Evolutionary conservation across 2,888 invertebrate genomes (phyloP), one percentile per base, ranked within the genome.

Genomic region (Aquatica leii): DNA sequence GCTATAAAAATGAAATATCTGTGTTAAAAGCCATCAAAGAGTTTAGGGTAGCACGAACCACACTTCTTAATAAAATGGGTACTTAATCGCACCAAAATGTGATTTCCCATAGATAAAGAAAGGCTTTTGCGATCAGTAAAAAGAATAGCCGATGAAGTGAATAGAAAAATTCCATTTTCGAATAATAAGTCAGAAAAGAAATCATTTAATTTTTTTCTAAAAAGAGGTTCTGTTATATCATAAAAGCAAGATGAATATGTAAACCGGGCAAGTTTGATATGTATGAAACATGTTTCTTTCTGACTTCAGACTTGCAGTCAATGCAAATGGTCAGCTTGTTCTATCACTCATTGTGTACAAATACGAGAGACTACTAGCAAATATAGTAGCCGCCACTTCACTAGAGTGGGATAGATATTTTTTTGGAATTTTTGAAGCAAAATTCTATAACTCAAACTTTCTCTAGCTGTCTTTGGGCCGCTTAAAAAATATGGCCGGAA

Each of bases 41-140:
- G 50, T 51, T 15, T 15, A 2, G 31, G 2, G 50, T 51, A 11
- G 15, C 50, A 37, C 49, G 24, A 11, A 49, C 24, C 21, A 49
- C 12, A 12, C 24, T 49, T 24, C 24, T n/a, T 24, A 49, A 49
- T 12, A 51, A 15, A 51, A 14, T 51, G 34, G 50, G 5, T 51
- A 0, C 1, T 34, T 31, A 34, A 34, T 15, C 34, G 50, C 12
- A 34, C 50, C 20, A 51, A 51, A 34, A 51, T 34, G 34, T 31
- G 50, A 51, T 51, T 51, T 51, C 50, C 34, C 15, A 51, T 51
- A 5, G 21, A 51, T 51, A 34, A 51, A 51, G 50, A 51, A 34
- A 34, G 31, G 11, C 50, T 34, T 17, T 31, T 15, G 11, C 34
- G 17, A 1, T 51, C 50, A 2, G 34, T 51, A 6, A 51, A 51